Evolutionary conservation across 2,113 vertebrate genomes (phyloP).

Genomic region (Myiopsitta monachus): DNA sequence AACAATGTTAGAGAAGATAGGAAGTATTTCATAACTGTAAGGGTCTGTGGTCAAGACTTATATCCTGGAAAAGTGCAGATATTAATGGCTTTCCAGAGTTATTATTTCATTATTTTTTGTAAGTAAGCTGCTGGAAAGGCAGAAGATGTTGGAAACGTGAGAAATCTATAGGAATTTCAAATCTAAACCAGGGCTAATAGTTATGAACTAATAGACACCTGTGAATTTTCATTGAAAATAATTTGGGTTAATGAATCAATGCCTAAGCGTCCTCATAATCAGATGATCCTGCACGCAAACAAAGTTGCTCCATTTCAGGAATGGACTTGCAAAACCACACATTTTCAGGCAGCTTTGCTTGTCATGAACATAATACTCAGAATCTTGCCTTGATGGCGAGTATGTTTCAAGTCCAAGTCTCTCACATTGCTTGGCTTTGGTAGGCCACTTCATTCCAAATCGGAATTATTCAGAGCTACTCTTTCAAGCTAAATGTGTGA

Average conservation of each 20-base stretch:
- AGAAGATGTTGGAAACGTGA: not conserved
- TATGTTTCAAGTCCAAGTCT: not conserved
- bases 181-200: not conserved
- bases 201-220: not conserved
- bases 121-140: not conserved
- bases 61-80: not conserved
- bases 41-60: not conserved
- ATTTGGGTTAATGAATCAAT: not conserved
- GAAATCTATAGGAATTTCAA: slow-evolving; percentile 6
- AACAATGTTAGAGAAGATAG: not conserved
- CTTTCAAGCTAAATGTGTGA: not conserved
- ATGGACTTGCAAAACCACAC: not conserved
- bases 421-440: not conserved
- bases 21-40: not conserved
- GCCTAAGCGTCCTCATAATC: not conserved
- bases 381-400: not conserved
- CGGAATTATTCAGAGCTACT: not conserved
- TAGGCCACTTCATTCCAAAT: not conserved
- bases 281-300: not conserved
- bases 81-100: not conserved
- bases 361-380: not conserved
- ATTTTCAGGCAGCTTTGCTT: not conserved
- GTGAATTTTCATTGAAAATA: not conserved
- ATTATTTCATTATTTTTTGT: not conserved
- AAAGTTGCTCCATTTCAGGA: not conserved